These are phyloP conservation scores for Argyresthia albistria DNA, from an alignment of 2,888 invertebrate species.

Conservation along the genomic window DNA sequence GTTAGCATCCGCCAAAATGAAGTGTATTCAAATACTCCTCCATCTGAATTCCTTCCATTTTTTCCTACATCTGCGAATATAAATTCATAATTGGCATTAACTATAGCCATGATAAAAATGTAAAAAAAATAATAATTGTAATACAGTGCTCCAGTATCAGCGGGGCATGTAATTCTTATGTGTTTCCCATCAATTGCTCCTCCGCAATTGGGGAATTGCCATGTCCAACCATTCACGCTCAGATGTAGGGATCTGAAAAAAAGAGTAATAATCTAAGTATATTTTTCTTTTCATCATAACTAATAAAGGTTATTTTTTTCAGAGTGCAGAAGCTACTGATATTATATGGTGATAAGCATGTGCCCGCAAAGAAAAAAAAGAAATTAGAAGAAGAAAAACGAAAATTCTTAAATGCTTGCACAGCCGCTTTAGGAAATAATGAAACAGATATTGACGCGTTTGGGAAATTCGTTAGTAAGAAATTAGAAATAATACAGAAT, in stretches of 20 bases:
- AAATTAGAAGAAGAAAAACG: conserved; percentile 9
- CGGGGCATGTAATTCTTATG: conserved; percentile 14
- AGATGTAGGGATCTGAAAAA: conserved; percentile 11
- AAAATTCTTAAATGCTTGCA: conserved; percentile 7
- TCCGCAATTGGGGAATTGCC: conserved; percentile 19
- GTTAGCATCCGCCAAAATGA: conserved; percentile 3
- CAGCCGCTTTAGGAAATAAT: conserved; percentile 4
- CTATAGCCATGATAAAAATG: conserved; percentile 19
- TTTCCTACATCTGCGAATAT: conserved; percentile 13
- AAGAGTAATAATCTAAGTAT: conserved; percentile 6
- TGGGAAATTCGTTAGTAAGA: conserved; percentile 3
- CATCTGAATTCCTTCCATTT: conserved; percentile 11
- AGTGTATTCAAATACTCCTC: conserved; percentile 10
- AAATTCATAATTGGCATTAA: conserved; percentile 15
- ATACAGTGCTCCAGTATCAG: conserved; percentile 14
- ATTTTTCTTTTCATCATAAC: conserved; percentile 5
- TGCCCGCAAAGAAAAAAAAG: conserved; percentile 1
- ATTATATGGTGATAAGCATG: too few relatives aligned
- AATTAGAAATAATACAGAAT: conserved; percentile 2
- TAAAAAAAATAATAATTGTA: conserved; percentile 19
- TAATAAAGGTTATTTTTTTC: too few relatives aligned
- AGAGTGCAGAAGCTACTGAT: too few relatives aligned
- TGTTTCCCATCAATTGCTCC: conserved; percentile 21
- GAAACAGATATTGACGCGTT: conserved; percentile 5
- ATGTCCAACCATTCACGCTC: conserved; percentile 15